Percentiles rank a stretch among this genome's conserved stretches.
Evolutionary conservation across 2,797 vertebrate species (phyloP).

Genomic region (Bucorvus abyssinicus): DNA sequence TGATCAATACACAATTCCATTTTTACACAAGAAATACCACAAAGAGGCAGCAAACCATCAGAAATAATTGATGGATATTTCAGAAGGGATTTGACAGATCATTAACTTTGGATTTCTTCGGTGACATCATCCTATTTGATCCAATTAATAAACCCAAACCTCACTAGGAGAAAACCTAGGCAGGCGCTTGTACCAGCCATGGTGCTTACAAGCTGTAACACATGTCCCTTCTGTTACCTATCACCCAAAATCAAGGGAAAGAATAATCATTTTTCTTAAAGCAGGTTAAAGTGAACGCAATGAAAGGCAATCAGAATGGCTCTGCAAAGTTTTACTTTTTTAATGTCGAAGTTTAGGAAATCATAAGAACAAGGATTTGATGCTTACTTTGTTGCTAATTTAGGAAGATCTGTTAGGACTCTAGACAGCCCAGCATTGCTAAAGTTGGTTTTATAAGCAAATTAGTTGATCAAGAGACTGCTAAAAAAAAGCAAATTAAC

Average conservation of each 20-base stretch:
- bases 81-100: constrained; percentile 7
- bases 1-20: neutral
- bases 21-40: constrained; percentile 47
- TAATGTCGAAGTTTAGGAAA: neutral
- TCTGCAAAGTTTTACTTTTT: neutral
- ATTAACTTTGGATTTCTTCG: neutral
- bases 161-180: neutral
- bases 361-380: neutral
- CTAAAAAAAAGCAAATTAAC: constrained; percentile 39
- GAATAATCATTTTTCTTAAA: neutral
- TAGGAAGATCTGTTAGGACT: neutral
- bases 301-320: neutral
- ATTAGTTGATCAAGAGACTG: constrained; percentile 21
- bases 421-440: neutral
- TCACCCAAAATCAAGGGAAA: neutral
- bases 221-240: neutral
- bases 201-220: neutral
- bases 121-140: neutral
- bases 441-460: constrained; percentile 12
- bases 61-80: constrained; percentile 43
- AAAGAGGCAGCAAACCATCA: constrained; percentile 57
- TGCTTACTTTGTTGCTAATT: neutral
- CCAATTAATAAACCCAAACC: neutral
- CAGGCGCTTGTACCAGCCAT: neutral
- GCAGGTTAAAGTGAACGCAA: neutral